phyloP scores from a whole-genome alignment of 2,113 vertebrate genomes.

The Mobula birostris region DNA sequence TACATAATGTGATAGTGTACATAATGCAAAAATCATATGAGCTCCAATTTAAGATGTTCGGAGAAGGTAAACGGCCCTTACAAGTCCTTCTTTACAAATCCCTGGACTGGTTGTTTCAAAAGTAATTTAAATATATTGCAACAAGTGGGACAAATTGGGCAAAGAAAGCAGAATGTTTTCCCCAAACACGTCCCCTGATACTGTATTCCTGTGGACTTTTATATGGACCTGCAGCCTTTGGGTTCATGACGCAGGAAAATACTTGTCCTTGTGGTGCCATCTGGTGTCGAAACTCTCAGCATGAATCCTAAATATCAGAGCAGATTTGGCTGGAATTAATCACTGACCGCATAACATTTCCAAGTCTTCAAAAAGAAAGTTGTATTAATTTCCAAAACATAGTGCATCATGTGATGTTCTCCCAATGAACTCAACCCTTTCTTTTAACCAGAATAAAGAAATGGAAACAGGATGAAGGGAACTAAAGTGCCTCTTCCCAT shows the following conservation, averaged over 20 bases:
- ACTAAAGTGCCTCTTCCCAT: background rate
- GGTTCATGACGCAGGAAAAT: background rate
- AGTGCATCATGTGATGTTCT: background rate
- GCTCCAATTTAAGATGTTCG: background rate
- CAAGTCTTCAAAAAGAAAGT: background rate
- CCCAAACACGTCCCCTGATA: background rate
- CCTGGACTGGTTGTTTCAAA: background rate
- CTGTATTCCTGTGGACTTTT: background rate
- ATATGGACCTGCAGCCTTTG: background rate
- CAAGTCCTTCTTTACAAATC: background rate
- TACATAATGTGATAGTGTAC: too few species aligned
- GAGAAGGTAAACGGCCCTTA: background rate
- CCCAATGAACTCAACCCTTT: background rate
- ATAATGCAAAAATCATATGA: too few species aligned
- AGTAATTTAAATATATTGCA: background rate
- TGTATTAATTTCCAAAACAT: background rate
- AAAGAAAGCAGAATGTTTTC: background rate
- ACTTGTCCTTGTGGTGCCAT: slow-evolving; percentile 9
- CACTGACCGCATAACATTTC: background rate
- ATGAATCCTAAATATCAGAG: background rate
- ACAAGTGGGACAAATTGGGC: too few species aligned
- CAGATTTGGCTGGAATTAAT: too few species aligned
- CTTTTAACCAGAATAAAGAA: background rate
- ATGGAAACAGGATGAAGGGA: background rate
- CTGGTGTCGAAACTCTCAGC: background rate